phyloP scores from a whole-genome alignment of 2,113 vertebrate species.

The Lontra canadensis region DNA sequence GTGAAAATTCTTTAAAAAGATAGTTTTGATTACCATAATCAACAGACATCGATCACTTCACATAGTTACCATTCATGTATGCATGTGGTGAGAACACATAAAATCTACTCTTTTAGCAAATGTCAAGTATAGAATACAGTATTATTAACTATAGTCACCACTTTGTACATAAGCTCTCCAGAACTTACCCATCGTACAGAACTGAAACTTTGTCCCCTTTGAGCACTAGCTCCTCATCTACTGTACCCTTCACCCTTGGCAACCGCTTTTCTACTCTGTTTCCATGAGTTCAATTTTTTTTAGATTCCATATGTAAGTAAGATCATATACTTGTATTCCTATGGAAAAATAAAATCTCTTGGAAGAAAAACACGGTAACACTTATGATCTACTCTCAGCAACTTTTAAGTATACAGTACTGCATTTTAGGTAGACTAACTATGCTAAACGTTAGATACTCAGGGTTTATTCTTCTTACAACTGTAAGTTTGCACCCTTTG shows the following conservation, averaged over 20 bases:
- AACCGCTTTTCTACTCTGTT: background rate
- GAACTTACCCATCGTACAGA: background rate
- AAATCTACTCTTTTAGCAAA: background rate
- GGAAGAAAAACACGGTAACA: background rate
- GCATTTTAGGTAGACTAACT: background rate
- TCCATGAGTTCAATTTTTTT: background rate
- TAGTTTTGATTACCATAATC: background rate
- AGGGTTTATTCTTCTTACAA: background rate
- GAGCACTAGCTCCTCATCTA: background rate
- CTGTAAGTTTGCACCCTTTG: background rate
- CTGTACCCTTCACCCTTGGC: background rate
- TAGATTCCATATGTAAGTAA: background rate
- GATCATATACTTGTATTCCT: background rate
- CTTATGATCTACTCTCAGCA: background rate
- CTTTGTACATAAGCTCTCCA: background rate
- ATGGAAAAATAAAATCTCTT: background rate
- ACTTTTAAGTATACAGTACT: background rate
- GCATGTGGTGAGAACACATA: background rate
- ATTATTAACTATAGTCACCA: background rate
- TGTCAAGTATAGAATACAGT: background rate
- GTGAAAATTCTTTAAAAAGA: background rate
- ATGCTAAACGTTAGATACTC: background rate
- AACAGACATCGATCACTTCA: background rate
- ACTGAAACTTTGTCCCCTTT: background rate
- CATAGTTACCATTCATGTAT: background rate